phyloP scores from a whole-genome alignment of 2,113 vertebrate species.

The Rissa tridactyla region DNA sequence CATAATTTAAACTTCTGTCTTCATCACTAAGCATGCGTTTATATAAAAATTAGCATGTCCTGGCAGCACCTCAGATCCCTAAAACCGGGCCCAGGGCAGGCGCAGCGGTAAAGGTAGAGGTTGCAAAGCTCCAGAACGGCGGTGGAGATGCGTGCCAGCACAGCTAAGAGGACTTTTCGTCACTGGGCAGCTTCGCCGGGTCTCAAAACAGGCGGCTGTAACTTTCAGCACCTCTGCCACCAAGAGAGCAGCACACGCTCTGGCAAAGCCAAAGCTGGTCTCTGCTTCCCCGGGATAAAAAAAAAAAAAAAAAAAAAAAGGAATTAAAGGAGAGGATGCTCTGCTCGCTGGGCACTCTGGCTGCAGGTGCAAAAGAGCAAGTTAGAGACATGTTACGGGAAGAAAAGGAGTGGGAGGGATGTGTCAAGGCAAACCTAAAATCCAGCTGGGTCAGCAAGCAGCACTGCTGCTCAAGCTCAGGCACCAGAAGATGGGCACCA shows the following conservation, averaged over 20 bases:
- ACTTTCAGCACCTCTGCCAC: conserved; percentile 31
- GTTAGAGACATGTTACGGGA: accelerated
- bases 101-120: not conserved
- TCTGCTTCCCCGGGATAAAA: not conserved
- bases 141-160: not conserved
- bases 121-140: not conserved
- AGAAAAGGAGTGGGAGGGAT: not conserved
- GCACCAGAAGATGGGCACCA: not conserved
- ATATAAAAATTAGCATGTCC: not conserved
- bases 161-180: not conserved
- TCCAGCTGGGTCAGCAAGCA: not conserved
- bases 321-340: not conserved
- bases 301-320: not conserved
- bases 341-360: not conserved
- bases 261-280: not conserved
- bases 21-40: not conserved
- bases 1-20: not conserved
- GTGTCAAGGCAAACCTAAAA: not conserved
- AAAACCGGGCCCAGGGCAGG: not conserved
- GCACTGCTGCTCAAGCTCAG: not conserved
- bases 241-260: conserved; percentile 8
- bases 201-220: not conserved
- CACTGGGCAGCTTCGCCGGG: not conserved
- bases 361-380: not conserved
- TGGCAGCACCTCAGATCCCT: not conserved